A percentile compares a stretch with the other conserved stretches of the same genome.
Conservation (phyloP, 2,888 invertebrate genomes). For the Dasypolia templi region DNA sequence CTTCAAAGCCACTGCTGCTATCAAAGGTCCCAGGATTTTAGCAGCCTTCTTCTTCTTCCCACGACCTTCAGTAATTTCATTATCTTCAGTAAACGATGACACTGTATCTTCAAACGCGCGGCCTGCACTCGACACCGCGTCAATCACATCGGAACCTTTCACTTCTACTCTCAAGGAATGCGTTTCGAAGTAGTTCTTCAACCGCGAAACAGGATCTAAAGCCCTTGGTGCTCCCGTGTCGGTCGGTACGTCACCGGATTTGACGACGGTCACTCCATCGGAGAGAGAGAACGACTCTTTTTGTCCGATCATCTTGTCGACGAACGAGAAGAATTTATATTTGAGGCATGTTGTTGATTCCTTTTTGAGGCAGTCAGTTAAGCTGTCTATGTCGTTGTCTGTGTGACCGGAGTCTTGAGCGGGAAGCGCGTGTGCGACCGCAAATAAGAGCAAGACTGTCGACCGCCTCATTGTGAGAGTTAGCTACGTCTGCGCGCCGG, state of each 20-base stretch:
- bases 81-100: conserved; percentile 91
- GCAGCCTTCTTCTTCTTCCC: conserved; percentile 96
- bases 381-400: conserved; percentile 95
- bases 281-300: conserved; percentile 95
- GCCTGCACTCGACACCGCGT: conserved; percentile 94
- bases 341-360: conserved; percentile 96
- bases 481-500: conserved; percentile 82
- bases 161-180: conserved; percentile 96
- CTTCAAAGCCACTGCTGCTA: conserved; percentile 94
- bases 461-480: conserved; percentile 85
- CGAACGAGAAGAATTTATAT: conserved; percentile 96
- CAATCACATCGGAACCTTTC: conserved; percentile 95
- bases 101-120: conserved; percentile 94
- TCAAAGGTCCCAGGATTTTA: conserved; percentile 94
- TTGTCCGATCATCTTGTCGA: conserved; percentile 95
- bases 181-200: conserved; percentile 94
- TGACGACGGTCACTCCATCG: conserved; percentile 96
- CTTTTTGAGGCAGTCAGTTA: conserved; percentile 95
- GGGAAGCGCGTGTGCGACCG: conserved; percentile 92
- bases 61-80: conserved; percentile 91
- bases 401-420: conserved; percentile 93
- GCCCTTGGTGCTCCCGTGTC: conserved; percentile 95
- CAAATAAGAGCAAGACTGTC: conserved; percentile 79
- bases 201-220: conserved; percentile 92
- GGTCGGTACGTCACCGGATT: conserved; percentile 92